Evolutionary conservation across 1,140 invertebrate species (phyloP).

Genomic region (Euschistus heros): DNA sequence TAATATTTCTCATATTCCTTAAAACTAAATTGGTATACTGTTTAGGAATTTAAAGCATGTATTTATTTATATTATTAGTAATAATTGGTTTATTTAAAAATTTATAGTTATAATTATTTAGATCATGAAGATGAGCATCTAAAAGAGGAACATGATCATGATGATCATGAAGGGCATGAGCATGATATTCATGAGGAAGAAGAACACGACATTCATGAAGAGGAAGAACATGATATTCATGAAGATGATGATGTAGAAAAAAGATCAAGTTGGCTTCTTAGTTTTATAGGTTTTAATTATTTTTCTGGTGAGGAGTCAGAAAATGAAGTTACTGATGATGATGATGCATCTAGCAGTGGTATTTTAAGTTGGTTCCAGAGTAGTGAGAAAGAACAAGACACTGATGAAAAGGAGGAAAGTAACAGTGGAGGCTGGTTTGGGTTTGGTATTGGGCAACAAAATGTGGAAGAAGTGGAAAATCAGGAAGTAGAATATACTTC

Average conservation of each 20-base stretch:
- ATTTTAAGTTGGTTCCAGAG: background rate
- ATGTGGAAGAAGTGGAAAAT: conserved; percentile 33
- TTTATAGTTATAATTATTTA: conserved; percentile 29
- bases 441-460: conserved; percentile 22
- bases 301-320: background rate
- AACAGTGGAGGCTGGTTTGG: conserved; percentile 31
- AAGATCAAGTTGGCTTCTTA: background rate
- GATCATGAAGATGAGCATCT: conserved; percentile 34
- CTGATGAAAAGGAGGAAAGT: conserved; percentile 32
- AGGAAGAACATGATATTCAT: background rate
- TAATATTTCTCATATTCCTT: too few relatives aligned
- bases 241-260: conserved; percentile 22
- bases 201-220: conserved; percentile 19
- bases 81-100: background rate
- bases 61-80: too few relatives aligned
- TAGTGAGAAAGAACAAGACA: conserved; percentile 6
- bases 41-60: too few relatives aligned
- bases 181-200: conserved; percentile 25
- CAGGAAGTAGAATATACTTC: conserved; percentile 30
- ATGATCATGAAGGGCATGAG: conserved; percentile 34
- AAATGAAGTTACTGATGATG: background rate
- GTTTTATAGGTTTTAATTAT: conserved; percentile 13
- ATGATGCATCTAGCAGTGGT: background rate
- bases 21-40: too few relatives aligned
- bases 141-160: conserved; percentile 32